A percentile compares a stretch with the other conserved stretches of the same genome.
Conservation (phyloP, 2,113 vertebrate species). For the Cochlearius cochlearius region DNA sequence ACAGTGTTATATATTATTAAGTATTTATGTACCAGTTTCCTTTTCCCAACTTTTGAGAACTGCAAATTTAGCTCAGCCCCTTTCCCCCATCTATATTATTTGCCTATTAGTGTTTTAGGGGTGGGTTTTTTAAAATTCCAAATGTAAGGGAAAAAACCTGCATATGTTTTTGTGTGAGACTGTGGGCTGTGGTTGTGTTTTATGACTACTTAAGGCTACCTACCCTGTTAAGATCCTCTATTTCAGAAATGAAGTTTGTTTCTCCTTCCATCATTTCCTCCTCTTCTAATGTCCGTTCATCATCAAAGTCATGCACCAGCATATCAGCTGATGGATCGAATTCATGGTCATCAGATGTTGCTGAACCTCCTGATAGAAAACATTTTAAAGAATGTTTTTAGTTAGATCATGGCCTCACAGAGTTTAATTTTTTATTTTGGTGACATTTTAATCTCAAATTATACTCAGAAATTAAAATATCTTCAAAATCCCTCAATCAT, state of each 20-base stretch:
- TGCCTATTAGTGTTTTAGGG: not conserved
- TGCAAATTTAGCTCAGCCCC: not conserved
- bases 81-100: not conserved
- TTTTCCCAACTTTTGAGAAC: not conserved
- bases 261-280: constrained; percentile 97
- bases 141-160: not conserved
- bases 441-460: not conserved
- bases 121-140: not conserved
- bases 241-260: constrained; percentile 89
- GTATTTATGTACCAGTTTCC: not conserved
- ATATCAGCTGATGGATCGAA: constrained; percentile 97
- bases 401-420: not conserved
- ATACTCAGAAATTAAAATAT: not conserved
- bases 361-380: constrained; percentile 83
- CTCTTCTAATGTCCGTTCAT: constrained; percentile 95
- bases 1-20: not conserved
- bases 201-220: constrained; percentile 30
- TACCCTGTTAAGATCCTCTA: constrained; percentile 95
- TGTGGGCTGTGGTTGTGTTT: not conserved
- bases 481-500: not conserved
- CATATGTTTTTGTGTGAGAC: not conserved
- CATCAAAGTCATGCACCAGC: constrained; percentile 98
- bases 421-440: not conserved
- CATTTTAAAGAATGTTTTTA: constrained; percentile 55
- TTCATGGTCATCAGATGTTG: constrained; percentile 91